Evolutionary conservation across 2,797 vertebrate genomes (phyloP), one percentile per base, ranked within the genome.

Genomic region (Gambusia yucatana): DNA sequence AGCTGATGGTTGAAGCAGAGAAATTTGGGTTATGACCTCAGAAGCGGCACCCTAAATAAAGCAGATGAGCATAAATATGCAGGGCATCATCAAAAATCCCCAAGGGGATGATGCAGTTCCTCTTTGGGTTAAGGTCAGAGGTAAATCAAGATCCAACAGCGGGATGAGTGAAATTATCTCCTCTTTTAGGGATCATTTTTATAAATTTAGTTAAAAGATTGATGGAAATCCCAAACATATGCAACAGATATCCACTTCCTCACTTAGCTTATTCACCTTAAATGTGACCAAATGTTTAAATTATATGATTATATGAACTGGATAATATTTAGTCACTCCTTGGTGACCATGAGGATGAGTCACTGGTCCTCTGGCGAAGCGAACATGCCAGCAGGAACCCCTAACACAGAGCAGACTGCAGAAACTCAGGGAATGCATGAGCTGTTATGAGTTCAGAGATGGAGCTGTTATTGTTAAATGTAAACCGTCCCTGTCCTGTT

Each of bases 281-380:
- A 77, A 55, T 50, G 72, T 28, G 41, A 74, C 77, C 8, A 20
- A 81, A 85, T 85, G 82, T 91, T 92, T 91, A 90, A 55, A 90
- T 84, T 82, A 78, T 88, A 79, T 82, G 41, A 90, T 81, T 28
- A 67, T 30, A 70, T 85, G 84, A 88, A 74, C 84, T 84, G 88
- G 91, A 91, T 90, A 96, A 94, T 95, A 94, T 96, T 96, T 95
- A 90, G 85, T 87, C 80, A 94, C 95, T 96, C 94, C 95, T 94
- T 92, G 91, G 95, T 92, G 93, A 95, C 94, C 61, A 33, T 77
- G 85, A 84, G 87, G 88, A 91, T 95, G 94, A 95, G 82, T 95
- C 92, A 94, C 81, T 82, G 77, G 79, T 88, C 84, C 87, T 88
- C 82, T 72, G 89, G 87, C 85, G 14, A 76, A 87, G 86, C 25